A percentile compares a stretch with the other conserved stretches of the same genome.
phyloP scores from a whole-genome alignment of 2,888 invertebrate genomes.

The Operophtera brumata region DNA sequence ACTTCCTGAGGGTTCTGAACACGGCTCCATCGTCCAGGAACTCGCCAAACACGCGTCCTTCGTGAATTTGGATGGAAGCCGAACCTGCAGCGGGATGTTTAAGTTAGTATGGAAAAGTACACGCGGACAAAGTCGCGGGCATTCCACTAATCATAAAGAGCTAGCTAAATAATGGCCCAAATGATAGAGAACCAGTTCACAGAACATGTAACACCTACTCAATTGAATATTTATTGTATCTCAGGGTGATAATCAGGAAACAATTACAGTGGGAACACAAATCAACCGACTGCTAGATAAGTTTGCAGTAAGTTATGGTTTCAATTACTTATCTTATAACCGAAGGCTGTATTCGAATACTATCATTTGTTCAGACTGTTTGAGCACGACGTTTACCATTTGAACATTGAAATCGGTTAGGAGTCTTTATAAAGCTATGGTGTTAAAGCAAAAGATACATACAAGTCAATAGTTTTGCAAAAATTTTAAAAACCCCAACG shows the following conservation, averaged over 20 bases:
- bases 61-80: too few relatives aligned
- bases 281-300: conserved; percentile 7
- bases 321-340: conserved; percentile 14
- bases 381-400: neutral
- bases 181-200: too few relatives aligned
- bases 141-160: too few relatives aligned
- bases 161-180: neutral
- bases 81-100: too few relatives aligned
- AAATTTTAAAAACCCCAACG: too few relatives aligned
- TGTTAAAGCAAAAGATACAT: too few relatives aligned
- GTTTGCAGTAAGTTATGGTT: conserved; percentile 7
- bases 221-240: conserved; percentile 1
- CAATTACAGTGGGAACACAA: conserved; percentile 13
- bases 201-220: neutral
- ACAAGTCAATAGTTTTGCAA: too few relatives aligned
- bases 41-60: too few relatives aligned
- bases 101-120: too few relatives aligned
- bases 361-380: neutral
- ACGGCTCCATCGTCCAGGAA: too few relatives aligned
- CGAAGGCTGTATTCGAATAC: conserved; percentile 7
- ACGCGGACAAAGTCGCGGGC: too few relatives aligned
- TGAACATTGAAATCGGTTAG: neutral
- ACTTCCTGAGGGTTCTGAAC: too few relatives aligned
- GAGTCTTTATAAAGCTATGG: neutral
- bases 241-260: conserved; percentile 14